Evolutionary conservation across 2,888 invertebrate species (phyloP).

Genomic region (Spodoptera picta): DNA sequence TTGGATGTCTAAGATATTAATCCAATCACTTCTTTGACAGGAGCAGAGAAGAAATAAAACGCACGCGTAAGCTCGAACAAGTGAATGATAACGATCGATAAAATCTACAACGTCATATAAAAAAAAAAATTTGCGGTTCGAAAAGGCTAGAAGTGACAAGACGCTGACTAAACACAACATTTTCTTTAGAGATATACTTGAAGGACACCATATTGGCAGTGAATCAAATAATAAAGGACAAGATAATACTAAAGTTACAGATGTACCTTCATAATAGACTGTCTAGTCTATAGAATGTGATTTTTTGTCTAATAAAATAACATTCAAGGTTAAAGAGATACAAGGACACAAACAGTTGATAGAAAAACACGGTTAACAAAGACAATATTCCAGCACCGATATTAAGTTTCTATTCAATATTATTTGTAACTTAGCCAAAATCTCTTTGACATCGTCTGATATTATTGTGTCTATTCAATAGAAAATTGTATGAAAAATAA

Average conservation of each 20-base stretch:
- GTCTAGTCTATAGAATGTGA: conserved; percentile 8
- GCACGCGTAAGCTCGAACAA: conserved; percentile 55
- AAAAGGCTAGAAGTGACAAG: conserved; percentile 32
- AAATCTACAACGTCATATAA: conserved; percentile 66
- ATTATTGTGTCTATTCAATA: not conserved
- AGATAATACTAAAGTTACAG: conserved; percentile 8
- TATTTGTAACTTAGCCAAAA: not conserved
- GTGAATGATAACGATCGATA: conserved; percentile 67
- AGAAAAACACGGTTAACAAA: conserved; percentile 34
- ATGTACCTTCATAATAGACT: conserved; percentile 16
- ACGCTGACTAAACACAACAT: conserved; percentile 33
- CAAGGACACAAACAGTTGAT: conserved; percentile 33
- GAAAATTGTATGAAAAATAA: conserved; percentile 12
- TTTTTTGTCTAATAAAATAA: conserved; percentile 19
- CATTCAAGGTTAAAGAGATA: conserved; percentile 28
- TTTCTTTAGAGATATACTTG: conserved; percentile 8
- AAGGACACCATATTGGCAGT: conserved; percentile 7
- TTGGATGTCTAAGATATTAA: conserved; percentile 47
- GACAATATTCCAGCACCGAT: conserved; percentile 24
- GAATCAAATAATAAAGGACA: conserved; percentile 18
- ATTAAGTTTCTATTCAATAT: not conserved
- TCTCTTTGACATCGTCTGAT: not conserved
- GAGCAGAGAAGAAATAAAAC: conserved; percentile 55
- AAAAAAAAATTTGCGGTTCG: conserved; percentile 44
- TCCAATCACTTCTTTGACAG: conserved; percentile 48